These are phyloP conservation scores for Forbesichthys agassizii DNA, from an alignment of 2,113 vertebrate species.

Conservation along the genomic window DNA sequence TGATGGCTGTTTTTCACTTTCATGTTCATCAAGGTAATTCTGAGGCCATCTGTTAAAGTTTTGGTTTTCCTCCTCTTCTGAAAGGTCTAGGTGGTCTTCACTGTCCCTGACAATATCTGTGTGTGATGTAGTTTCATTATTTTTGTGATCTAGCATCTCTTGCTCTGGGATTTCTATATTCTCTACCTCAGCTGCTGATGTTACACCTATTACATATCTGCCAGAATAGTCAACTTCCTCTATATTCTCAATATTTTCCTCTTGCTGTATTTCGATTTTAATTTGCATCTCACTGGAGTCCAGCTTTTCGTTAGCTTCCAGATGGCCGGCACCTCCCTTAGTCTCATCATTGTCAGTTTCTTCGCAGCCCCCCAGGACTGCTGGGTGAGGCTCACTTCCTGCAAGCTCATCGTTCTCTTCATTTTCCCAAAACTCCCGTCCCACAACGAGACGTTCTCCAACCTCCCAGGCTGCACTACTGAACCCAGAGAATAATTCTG, in stretches of 20 bases:
- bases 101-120: constrained; percentile 14
- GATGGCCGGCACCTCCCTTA: constrained; percentile 33
- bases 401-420: constrained; percentile 79
- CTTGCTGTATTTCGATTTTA: constrained; percentile 61
- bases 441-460: constrained; percentile 58
- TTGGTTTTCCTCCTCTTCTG: constrained; percentile 64
- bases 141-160: constrained; percentile 38
- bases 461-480: constrained; percentile 61
- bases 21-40: constrained; percentile 35
- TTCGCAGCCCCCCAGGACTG: constrained; percentile 45
- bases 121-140: constrained; percentile 17
- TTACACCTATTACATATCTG: background rate
- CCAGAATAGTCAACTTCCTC: constrained; percentile 28
- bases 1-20: constrained; percentile 21
- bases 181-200: constrained; percentile 57
- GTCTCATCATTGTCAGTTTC: constrained; percentile 63
- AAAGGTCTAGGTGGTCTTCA: constrained; percentile 21
- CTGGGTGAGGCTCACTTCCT: constrained; percentile 73
- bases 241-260: constrained; percentile 73
- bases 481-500: constrained; percentile 70
- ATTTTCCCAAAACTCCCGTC: constrained; percentile 71
- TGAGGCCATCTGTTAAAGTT: constrained; percentile 70
- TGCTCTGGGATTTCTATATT: constrained; percentile 73
- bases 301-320: constrained; percentile 11
- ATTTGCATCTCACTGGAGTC: constrained; percentile 24